Percentiles rank a stretch among this genome's conserved stretches.
These are phyloP conservation scores for Cylas formicarius DNA, from an alignment of 1,140 invertebrate genomes.

Conservation along the genomic window DNA sequence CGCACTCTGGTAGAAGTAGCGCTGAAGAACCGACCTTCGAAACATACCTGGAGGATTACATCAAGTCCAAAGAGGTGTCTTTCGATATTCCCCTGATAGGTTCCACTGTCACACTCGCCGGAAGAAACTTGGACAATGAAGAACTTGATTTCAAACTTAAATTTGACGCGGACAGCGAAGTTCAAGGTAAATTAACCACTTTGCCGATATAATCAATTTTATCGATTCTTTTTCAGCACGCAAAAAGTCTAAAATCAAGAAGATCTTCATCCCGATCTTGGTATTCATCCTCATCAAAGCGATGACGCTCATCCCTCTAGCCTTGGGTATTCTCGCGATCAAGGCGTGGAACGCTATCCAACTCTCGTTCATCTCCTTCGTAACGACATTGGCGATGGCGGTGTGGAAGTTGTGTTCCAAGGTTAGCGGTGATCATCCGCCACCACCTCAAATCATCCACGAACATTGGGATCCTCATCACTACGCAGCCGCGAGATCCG, in stretches of 20 bases:
- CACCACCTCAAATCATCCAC: slow-evolving; percentile 50
- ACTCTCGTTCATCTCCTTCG: slow-evolving; percentile 79
- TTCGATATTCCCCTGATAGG: slow-evolving; percentile 63
- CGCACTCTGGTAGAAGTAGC: slow-evolving; percentile 49
- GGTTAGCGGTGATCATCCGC: slow-evolving; percentile 59
- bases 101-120: slow-evolving; percentile 62
- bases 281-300: slow-evolving; percentile 75
- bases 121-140: slow-evolving; percentile 64
- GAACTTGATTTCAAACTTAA: slow-evolving; percentile 64
- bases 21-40: slow-evolving; percentile 53
- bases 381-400: slow-evolving; percentile 70
- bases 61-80: slow-evolving; percentile 65
- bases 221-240: slow-evolving; percentile 55
- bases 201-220: too few species aligned
- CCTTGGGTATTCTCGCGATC: slow-evolving; percentile 71
- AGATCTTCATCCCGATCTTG: slow-evolving; percentile 74
- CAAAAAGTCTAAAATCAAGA: slow-evolving; percentile 69
- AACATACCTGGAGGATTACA: slow-evolving; percentile 60
- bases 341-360: slow-evolving; percentile 82
- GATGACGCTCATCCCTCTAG: slow-evolving; percentile 73
- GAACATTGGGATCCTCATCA: slow-evolving; percentile 36
- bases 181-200: slow-evolving; percentile 35
- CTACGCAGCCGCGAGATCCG: slow-evolving; percentile 41
- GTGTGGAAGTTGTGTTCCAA: slow-evolving; percentile 82
- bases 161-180: slow-evolving; percentile 49